These are phyloP conservation scores for Drosophila rubida DNA, from an alignment of 2,888 invertebrate genomes.

Conservation along the genomic window DNA sequence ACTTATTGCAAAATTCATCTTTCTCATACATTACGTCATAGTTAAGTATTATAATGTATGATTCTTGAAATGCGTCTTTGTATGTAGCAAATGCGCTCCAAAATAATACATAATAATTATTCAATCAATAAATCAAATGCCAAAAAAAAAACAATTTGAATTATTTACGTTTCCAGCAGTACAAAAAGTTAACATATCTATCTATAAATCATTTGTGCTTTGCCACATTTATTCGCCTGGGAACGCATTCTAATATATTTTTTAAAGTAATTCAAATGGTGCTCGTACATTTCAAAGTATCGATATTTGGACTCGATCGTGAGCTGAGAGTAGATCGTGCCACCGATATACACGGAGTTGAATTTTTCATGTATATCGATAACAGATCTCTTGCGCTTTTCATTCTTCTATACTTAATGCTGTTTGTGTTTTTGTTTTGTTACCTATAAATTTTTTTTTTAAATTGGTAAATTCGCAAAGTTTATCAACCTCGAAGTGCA, in stretches of 20 bases:
- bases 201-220: not conserved
- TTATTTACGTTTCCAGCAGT: not conserved
- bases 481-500: conserved; percentile 6
- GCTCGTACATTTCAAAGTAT: not conserved
- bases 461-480: conserved; percentile 17
- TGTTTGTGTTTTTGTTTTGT: conserved; percentile 62
- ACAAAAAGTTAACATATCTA: not conserved
- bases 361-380: conserved; percentile 38
- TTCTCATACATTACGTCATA: conserved; percentile 77
- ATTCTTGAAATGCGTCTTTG: conserved; percentile 71
- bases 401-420: conserved; percentile 50
- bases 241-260: too few species aligned
- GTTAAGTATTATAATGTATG: conserved; percentile 77
- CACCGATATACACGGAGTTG: conserved; percentile 5
- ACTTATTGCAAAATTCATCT: conserved; percentile 60
- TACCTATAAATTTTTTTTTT: conserved; percentile 44
- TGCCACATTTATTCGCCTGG: not conserved
- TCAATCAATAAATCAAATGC: conserved; percentile 79
- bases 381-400: conserved; percentile 50
- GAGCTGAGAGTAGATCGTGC: not conserved
- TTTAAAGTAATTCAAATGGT: not conserved
- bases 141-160: conserved; percentile 52
- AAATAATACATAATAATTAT: conserved; percentile 75
- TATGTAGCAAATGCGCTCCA: conserved; percentile 65
- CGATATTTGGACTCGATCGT: not conserved